Base-by-base conservation (phyloP, 53 echinoderm and acorn worm species). In the Echinometra lucunter region DNA sequence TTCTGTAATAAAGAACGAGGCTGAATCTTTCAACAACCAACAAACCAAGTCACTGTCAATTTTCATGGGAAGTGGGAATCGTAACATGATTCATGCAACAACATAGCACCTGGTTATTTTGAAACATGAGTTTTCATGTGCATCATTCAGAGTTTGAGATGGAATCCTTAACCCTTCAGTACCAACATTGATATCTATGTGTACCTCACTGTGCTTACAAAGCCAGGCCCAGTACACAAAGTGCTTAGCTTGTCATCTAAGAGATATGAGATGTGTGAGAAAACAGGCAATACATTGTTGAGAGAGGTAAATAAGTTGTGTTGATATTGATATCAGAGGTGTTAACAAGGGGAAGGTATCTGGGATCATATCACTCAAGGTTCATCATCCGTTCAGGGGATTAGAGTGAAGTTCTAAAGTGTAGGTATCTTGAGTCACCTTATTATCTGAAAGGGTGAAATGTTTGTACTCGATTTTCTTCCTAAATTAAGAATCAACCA, bases 51-150 rank as follows among this genome's bases (percentile, higher is more conserved):
- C 30, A 85, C 49, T 85, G 85, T 85, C 85, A 85, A 11, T 49
- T 30, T 85, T 47, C 28, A 9, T 85, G 85, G 85, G 85, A 49
- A 85, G 49, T 49, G 45, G 47, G 85, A 85, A 85, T 85, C 28
- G 85, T 85, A 85, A 85, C 85, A 47, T 85, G 49, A 85, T 85
- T 85, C 85, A 85, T 85, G 85, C 27, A 85, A 85, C 85, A 85
- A 85, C 85, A 85, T 85, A 28, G 49, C 85, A 85, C 49, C 85
- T 85, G 45, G 85, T 85, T 47, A 47, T 85, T 49, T 28, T 49
- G 28, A 85, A 47, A 85, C 28, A 49, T 85, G 85, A 85, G n/a
- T 85, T 85, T 16, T 85, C 85, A 85, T 85, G 49, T 47, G 78
- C 78, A 78, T 78, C 78, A 47, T 85, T 21, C 81, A 23, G 45